Evolutionary conservation across 2,113 vertebrate species (phyloP).

Genomic region (Aptenodytes patagonicus): DNA sequence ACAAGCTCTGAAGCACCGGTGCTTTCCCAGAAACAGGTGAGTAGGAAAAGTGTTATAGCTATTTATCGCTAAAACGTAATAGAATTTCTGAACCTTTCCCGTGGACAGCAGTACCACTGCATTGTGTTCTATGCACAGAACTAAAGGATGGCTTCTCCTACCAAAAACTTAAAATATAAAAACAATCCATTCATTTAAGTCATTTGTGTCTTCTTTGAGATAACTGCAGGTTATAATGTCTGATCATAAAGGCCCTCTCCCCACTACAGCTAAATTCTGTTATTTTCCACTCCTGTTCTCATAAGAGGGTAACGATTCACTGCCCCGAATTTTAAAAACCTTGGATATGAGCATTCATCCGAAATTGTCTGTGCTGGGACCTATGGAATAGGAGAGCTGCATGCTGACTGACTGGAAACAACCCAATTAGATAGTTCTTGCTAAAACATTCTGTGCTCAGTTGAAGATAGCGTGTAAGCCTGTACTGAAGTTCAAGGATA

Average conservation of each 20-base stretch:
- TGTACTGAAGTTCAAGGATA: neutral
- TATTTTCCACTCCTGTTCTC: neutral
- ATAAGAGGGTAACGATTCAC: neutral
- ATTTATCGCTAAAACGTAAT: neutral
- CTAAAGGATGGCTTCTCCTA: neutral
- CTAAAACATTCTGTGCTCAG: rapidly evolving
- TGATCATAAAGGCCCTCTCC: neutral
- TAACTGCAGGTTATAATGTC: neutral
- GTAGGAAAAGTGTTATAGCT: neutral
- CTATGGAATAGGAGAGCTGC: neutral
- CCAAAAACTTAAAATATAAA: neutral
- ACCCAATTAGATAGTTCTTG: neutral
- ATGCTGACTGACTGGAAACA: neutral
- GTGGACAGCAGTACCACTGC: neutral
- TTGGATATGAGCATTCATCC: neutral
- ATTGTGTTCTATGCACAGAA: neutral
- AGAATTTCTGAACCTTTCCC: neutral
- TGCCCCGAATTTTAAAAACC: neutral
- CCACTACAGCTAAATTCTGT: neutral
- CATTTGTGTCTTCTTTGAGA: neutral
- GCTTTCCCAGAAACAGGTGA: neutral
- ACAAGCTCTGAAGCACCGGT: neutral
- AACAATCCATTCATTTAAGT: neutral
- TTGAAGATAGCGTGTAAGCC: neutral
- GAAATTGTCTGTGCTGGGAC: neutral